A percentile compares a stretch with the other conserved stretches of the same genome.
These are phyloP conservation scores for Epinephelus coioides DNA, from an alignment of 2,797 vertebrate species.

Conservation along the genomic window DNA sequence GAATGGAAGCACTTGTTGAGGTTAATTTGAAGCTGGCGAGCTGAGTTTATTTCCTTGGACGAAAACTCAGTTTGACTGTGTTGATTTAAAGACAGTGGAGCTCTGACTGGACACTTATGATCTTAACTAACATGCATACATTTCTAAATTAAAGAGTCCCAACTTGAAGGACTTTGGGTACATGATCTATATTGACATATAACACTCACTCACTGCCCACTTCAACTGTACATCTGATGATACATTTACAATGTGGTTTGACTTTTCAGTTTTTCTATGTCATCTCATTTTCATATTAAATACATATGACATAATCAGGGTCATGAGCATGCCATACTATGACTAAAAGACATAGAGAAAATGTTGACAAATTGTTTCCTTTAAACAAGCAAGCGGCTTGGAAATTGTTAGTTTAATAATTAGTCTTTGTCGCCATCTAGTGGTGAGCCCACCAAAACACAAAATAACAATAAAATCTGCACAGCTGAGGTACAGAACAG, in stretches of 20 bases:
- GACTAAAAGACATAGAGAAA: neutral
- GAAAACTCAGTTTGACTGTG: neutral
- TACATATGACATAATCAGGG: neutral
- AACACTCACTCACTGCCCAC: neutral
- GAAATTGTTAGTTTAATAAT: neutral
- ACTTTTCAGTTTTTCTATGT: neutral
- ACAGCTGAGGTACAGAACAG: neutral
- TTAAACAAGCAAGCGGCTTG: rapidly evolving
- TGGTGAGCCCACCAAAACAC: constrained; percentile 18
- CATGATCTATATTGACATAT: neutral
- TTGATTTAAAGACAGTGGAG: neutral
- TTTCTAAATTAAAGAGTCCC: neutral
- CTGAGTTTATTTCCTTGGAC: neutral
- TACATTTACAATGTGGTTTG: neutral
- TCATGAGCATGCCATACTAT: neutral
- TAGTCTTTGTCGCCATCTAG: constrained; percentile 64
- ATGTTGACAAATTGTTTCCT: neutral
- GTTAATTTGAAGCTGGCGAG: neutral
- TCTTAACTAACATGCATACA: neutral
- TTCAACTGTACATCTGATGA: neutral
- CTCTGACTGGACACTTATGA: neutral
- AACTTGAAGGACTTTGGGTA: neutral
- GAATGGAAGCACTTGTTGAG: neutral
- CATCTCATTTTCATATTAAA: neutral
- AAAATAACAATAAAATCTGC: neutral